These are phyloP conservation scores for Hoplodrina blanda DNA, from an alignment of 2,888 invertebrate species.

Conservation along the genomic window DNA sequence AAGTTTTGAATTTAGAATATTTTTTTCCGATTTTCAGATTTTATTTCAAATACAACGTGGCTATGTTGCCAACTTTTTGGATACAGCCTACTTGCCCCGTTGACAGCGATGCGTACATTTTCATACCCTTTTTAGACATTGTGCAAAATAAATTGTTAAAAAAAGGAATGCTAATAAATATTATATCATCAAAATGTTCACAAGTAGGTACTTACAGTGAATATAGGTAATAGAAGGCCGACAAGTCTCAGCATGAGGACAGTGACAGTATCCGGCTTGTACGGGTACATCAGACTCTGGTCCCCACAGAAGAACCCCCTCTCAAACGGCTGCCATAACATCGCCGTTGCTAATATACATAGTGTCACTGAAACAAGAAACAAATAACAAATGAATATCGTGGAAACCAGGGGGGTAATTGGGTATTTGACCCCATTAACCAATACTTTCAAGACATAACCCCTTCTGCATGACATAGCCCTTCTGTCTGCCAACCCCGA, in stretches of 20 bases:
- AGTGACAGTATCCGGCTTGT: constrained; percentile 94
- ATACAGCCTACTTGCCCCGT: too few relatives aligned
- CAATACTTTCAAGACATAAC: too few relatives aligned
- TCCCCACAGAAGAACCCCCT: constrained; percentile 99
- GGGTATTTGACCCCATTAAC: too few relatives aligned
- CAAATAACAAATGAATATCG: constrained; percentile 38
- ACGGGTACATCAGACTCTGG: constrained; percentile 96
- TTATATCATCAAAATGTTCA: too few relatives aligned
- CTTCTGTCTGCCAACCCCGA: too few relatives aligned
- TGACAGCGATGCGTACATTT: too few relatives aligned
- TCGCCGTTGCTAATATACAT: constrained; percentile 67
- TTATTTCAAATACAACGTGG: too few relatives aligned
- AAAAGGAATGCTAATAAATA: too few relatives aligned
- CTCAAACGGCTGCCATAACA: constrained; percentile 91
- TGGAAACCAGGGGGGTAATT: background rate
- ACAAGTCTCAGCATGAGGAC: constrained; percentile 93
- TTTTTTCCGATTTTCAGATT: background rate
- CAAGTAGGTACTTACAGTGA: constrained; percentile 92
- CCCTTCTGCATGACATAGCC: too few relatives aligned
- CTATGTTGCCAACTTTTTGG: too few relatives aligned
- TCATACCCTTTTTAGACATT: too few relatives aligned
- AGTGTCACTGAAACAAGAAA: constrained; percentile 75
- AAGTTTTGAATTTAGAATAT: background rate
- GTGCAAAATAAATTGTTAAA: too few relatives aligned
- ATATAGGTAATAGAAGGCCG: constrained; percentile 92